Evolutionary conservation across 2,888 invertebrate genomes (phyloP).

Genomic region (Rhamnusium bicolor): DNA sequence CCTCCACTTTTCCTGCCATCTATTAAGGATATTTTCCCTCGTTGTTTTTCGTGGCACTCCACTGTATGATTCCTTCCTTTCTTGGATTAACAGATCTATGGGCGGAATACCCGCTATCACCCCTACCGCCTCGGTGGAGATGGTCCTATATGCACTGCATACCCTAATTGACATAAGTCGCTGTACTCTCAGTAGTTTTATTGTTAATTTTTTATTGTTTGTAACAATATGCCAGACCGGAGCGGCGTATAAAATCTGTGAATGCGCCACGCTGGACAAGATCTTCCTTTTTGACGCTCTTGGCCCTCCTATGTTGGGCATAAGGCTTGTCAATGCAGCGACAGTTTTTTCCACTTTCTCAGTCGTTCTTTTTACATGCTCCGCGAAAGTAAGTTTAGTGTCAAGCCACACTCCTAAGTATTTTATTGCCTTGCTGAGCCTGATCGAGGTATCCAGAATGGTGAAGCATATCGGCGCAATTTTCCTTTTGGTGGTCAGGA

Average conservation of each 20-base stretch:
- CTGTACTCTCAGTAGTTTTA: not conserved
- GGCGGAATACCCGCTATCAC: slow-evolving; percentile 5
- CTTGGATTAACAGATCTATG: not conserved
- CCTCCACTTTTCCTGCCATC: not conserved
- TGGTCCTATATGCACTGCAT: slow-evolving; percentile 1
- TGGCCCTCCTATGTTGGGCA: slow-evolving; percentile 34
- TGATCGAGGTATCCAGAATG: not conserved
- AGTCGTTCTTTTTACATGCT: not conserved
- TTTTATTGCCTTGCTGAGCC: not conserved
- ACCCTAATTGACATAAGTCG: not conserved
- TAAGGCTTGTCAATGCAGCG: not conserved
- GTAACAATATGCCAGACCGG: slow-evolving; percentile 16
- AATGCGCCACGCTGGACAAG: slow-evolving; percentile 17
- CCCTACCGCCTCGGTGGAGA: not conserved
- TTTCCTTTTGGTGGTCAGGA: not conserved
- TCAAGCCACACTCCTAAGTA: slow-evolving; percentile 18
- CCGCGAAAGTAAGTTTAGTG: not conserved
- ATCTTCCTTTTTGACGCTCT: slow-evolving; percentile 26
- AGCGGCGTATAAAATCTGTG: slow-evolving; percentile 22
- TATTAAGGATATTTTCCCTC: not conserved
- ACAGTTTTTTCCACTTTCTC: slow-evolving; percentile 19
- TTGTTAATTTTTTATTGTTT: not conserved
- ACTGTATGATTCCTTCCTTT: not conserved
- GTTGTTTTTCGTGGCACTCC: not conserved
- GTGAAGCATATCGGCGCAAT: not conserved